These are phyloP conservation scores for Macrocentrus cingulum DNA, from an alignment of 1,140 invertebrate species.

Conservation along the genomic window DNA sequence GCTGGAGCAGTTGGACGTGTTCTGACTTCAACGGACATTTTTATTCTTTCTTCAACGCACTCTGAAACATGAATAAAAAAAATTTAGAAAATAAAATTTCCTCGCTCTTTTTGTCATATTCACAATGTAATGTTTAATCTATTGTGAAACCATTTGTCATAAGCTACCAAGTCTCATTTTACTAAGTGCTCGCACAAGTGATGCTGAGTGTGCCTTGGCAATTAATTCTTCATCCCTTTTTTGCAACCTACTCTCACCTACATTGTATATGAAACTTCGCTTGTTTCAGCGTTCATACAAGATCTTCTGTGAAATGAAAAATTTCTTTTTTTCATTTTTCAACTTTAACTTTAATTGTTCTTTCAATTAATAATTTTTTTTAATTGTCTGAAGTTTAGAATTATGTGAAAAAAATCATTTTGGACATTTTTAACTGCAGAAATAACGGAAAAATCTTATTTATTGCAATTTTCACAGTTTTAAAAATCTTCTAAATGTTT, in stretches of 20 bases:
- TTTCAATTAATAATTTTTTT: no score
- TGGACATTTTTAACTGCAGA: no score
- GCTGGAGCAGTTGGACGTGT: slow-evolving; percentile 45
- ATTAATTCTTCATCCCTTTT: slow-evolving; percentile 16
- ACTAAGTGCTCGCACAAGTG: slow-evolving; percentile 16
- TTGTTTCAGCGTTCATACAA: no score
- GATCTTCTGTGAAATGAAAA: no score
- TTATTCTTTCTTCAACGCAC: not conserved
- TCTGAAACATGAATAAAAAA: not conserved
- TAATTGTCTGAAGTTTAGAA: no score
- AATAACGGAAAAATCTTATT: no score
- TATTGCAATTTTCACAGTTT: no score
- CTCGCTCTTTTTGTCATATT: not conserved
- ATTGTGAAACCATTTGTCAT: slow-evolving; percentile 10
- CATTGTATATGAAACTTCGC: no score
- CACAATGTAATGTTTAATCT: not conserved
- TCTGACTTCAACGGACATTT: slow-evolving; percentile 41
- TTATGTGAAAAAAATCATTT: no score
- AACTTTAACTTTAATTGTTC: no score
- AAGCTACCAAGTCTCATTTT: slow-evolving; percentile 6
- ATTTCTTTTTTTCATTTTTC: no score
- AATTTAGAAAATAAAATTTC: not conserved
- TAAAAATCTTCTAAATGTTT: no score
- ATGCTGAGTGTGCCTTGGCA: slow-evolving; percentile 10
- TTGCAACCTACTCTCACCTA: not conserved